These are phyloP conservation scores for Odontomachus brunneus DNA, from an alignment of 1,140 invertebrate species.

Conservation along the genomic window DNA sequence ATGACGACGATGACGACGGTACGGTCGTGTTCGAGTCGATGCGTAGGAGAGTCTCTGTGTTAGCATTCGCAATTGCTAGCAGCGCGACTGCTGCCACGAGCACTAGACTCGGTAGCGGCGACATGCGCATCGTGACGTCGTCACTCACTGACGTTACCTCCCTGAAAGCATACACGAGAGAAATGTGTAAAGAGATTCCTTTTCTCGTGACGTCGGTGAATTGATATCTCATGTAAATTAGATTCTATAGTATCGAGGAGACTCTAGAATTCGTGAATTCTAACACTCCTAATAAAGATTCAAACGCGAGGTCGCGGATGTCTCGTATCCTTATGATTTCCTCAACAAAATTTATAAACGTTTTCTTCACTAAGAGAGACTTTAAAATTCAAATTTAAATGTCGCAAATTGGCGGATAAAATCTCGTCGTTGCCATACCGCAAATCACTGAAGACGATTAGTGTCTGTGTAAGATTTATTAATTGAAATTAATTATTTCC, in stretches of 20 bases:
- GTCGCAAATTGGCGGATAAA: too few relatives aligned
- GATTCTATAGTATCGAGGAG: neutral
- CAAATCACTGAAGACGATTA: too few relatives aligned
- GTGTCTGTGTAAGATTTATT: too few relatives aligned
- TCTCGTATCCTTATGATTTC: too few relatives aligned
- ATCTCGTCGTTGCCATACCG: too few relatives aligned
- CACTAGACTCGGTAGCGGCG: slow-evolving; percentile 84
- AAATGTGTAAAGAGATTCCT: slow-evolving; percentile 56
- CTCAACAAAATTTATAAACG: too few relatives aligned
- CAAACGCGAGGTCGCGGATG: too few relatives aligned
- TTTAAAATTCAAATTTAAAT: too few relatives aligned
- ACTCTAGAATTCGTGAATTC: too few relatives aligned
- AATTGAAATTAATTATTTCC: neutral
- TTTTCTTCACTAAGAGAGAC: too few relatives aligned
- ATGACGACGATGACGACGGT: slow-evolving; percentile 1
- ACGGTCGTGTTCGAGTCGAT: slow-evolving; percentile 56
- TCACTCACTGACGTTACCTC: slow-evolving; percentile 83
- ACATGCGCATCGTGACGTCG: slow-evolving; percentile 84
- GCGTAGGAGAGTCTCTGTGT: slow-evolving; percentile 58
- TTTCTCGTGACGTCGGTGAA: neutral
- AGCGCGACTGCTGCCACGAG: slow-evolving; percentile 83
- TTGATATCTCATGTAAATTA: neutral
- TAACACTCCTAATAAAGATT: too few relatives aligned
- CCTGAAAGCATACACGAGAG: slow-evolving; percentile 76
- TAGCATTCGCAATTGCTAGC: slow-evolving; percentile 78